These are phyloP conservation scores for Darevskia mixta DNA, from an alignment of 2,797 vertebrate species.

Conservation along the genomic window DNA sequence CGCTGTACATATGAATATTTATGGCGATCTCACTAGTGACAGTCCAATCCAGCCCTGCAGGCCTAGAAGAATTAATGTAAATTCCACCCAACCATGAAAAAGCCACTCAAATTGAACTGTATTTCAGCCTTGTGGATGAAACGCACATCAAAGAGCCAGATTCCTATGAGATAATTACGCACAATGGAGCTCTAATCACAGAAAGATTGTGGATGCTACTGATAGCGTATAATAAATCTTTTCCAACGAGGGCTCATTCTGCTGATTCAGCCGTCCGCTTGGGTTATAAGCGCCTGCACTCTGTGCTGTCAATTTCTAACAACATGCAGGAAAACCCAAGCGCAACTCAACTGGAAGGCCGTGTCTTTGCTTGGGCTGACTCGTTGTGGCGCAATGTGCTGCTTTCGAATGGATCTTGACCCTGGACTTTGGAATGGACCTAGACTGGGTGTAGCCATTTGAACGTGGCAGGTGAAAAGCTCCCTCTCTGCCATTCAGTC, in stretches of 20 bases:
- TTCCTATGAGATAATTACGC: slow-evolving; percentile 77
- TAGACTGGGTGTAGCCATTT: background rate
- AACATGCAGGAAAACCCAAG: background rate
- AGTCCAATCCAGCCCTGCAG: slow-evolving; percentile 68
- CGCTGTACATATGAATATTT: slow-evolving; percentile 68
- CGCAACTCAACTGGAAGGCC: background rate
- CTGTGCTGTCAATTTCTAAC: background rate
- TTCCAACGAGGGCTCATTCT: slow-evolving; percentile 59
- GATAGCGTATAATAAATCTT: slow-evolving; percentile 77
- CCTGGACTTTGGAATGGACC: background rate
- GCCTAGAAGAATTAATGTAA: slow-evolving; percentile 76
- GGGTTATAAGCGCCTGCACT: background rate
- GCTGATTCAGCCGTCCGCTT: slow-evolving; percentile 71
- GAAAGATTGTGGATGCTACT: slow-evolving; percentile 77
- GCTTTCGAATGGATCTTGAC: background rate
- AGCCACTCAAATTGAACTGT: slow-evolving; percentile 75
- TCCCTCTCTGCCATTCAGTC: background rate
- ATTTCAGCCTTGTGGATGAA: slow-evolving; percentile 73
- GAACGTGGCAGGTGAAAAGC: background rate
- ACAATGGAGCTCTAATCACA: slow-evolving; percentile 76
- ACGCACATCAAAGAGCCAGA: slow-evolving; percentile 74
- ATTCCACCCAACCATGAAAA: slow-evolving; percentile 74
- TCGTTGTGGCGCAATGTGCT: too few species aligned
- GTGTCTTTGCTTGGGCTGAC: background rate
- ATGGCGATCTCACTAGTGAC: slow-evolving; percentile 67